Evolutionary conservation across 2,797 vertebrate species (phyloP), one percentile per base, ranked within the genome.

Genomic region (Anomalospiza imberbis): DNA sequence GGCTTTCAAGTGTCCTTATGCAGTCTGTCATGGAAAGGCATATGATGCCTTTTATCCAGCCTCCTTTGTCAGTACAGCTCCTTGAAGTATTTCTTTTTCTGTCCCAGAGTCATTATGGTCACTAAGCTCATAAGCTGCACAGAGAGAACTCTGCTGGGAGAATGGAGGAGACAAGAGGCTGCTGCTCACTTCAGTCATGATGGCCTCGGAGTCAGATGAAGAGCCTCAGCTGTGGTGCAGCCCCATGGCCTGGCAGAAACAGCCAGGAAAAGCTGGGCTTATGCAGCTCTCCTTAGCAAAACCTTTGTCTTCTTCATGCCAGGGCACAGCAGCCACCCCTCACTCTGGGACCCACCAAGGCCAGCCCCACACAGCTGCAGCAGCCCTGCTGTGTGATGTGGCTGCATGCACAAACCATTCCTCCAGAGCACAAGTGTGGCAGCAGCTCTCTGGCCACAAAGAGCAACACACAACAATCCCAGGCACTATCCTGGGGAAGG

Each of bases 291-390:
- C 29, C n/a, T 24, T 4, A 53, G 40, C 21, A 21, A 68, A 25
- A 11, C 32, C 25, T 34, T 29, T 3, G 18, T 25, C 20, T 70
- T 8, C 13, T 32, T 28, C 81, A 38, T 2, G 2, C 1, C 6
- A 26, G 36, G 44, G 16, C 50, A 40, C 18, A 65, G 17, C 36
- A 40, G 36, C 58, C 47, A 38, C 7, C 5, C 7, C 6, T 31
- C 0, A 0, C 19, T 61, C 13, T 2, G 6, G 32, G 40, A 29
- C 9, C n/a, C 60, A 14, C 12, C 0, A 0, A 19, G 25, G 34
- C 57, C 29, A 2, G 12, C 9, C 14, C 36, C 10, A 6, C 6
- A 2, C 1, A 3, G 17, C 4, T 3, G 8, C 51, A 62, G 67
- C 47, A 42, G 36, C 12, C 28, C 18, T 11, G 3, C 6, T 4